These are phyloP conservation scores for Torymus texanus DNA, from an alignment of 2,888 invertebrate genomes.

Conservation along the genomic window DNA sequence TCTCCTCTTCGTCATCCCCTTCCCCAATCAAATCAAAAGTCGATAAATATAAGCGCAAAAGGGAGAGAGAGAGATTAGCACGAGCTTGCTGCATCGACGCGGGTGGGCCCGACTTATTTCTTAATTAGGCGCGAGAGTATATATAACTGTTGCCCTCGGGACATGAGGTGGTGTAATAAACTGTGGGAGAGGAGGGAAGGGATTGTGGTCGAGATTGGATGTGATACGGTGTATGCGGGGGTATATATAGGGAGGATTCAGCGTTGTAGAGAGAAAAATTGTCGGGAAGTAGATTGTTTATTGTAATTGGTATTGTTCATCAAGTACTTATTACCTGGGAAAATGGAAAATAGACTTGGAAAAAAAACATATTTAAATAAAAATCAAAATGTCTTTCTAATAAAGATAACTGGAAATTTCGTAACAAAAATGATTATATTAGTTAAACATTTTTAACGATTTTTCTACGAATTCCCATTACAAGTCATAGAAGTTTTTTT, in stretches of 20 bases:
- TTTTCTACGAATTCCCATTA: too few relatives aligned
- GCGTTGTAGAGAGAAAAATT: not conserved
- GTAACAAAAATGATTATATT: too few relatives aligned
- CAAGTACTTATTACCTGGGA: too few relatives aligned
- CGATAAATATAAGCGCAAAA: slow-evolving; percentile 38
- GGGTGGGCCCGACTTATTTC: slow-evolving; percentile 52
- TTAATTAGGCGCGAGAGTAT: slow-evolving; percentile 45
- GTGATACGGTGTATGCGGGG: not conserved
- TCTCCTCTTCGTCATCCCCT: not conserved
- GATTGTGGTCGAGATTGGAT: not conserved
- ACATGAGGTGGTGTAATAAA: slow-evolving; percentile 34
- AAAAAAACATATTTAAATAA: too few relatives aligned
- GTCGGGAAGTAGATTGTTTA: too few relatives aligned
- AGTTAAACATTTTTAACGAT: too few relatives aligned
- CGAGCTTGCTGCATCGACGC: slow-evolving; percentile 30
- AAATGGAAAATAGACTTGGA: too few relatives aligned
- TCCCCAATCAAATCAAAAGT: slow-evolving; percentile 49
- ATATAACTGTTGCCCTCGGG: slow-evolving; percentile 18
- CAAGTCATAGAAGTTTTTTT: too few relatives aligned
- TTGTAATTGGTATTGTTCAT: too few relatives aligned
- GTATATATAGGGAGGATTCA: not conserved
- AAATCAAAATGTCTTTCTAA: too few relatives aligned
- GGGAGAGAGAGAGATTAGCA: slow-evolving; percentile 4
- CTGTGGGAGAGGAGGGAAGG: slow-evolving; percentile 25
- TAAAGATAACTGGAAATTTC: too few relatives aligned